A percentile compares a stretch with the other conserved stretches of the same genome.
Conservation (phyloP, 30 jellyfish, hydroid and myxozoan species). For the Pseudorhiza aurosa region DNA sequence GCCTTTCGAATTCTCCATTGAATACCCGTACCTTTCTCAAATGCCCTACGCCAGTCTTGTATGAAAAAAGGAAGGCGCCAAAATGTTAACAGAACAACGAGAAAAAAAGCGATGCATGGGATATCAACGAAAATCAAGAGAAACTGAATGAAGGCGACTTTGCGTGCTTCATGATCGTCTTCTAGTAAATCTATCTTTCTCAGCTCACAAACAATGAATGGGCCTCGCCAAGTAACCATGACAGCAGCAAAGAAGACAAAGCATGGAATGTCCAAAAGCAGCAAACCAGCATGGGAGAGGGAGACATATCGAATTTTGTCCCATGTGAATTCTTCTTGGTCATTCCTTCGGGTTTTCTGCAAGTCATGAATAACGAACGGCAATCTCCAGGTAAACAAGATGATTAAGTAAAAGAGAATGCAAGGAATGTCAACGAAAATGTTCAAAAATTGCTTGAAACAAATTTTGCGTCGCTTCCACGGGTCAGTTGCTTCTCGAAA, state of each 20-base stretch:
- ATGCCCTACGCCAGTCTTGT: constrained; percentile 23
- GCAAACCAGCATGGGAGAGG: constrained; percentile 47
- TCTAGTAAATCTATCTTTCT: constrained; percentile 12
- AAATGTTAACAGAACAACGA: constrained; percentile 56
- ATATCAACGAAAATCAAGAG: constrained; percentile 67
- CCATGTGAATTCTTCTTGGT: constrained; percentile 72
- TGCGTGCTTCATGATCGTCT: constrained; percentile 37
- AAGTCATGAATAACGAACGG: constrained; percentile 56
- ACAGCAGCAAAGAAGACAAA: constrained; percentile 38
- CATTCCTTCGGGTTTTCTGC: neutral
- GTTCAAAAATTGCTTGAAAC: constrained; percentile 71
- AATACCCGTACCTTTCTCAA: neutral
- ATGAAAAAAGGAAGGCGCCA: constrained; percentile 58
- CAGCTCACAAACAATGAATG: constrained; percentile 55
- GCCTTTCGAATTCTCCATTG: constrained; percentile 62
- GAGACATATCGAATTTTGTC: constrained; percentile 57
- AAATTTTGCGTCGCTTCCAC: constrained; percentile 76
- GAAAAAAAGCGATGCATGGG: constrained; percentile 68
- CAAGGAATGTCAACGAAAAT: constrained; percentile 83
- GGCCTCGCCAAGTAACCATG: constrained; percentile 74
- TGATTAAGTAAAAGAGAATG: constrained; percentile 32
- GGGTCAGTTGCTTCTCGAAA: constrained; percentile 49
- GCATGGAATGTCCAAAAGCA: constrained; percentile 87
- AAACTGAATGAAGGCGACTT: constrained; percentile 50
- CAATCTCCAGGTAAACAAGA: constrained; percentile 79